phyloP scores from a whole-genome alignment of 2,888 invertebrate genomes.

The Cybosia mesomella region DNA sequence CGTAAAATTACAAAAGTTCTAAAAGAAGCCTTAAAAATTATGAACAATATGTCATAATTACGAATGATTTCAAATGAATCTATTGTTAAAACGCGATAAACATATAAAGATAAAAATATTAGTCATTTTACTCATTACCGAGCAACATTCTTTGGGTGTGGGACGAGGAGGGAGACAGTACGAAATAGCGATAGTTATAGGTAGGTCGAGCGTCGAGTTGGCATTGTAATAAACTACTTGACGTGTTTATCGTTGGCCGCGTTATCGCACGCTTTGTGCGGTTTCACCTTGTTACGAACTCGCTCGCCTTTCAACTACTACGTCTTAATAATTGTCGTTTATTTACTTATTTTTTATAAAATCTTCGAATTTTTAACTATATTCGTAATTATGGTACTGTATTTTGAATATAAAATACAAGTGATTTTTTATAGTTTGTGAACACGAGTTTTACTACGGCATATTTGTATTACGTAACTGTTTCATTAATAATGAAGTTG shows the following conservation, averaged over 20 bases:
- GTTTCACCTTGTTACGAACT: slow-evolving; percentile 73
- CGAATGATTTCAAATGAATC: not conserved
- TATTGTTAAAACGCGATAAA: slow-evolving; percentile 7
- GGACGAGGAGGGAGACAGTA: slow-evolving; percentile 78
- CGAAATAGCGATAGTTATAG: slow-evolving; percentile 81
- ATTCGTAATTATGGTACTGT: slow-evolving; percentile 10
- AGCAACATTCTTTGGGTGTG: slow-evolving; percentile 83
- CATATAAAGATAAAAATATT: slow-evolving; percentile 19
- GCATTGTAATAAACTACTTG: slow-evolving; percentile 77
- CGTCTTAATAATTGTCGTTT: slow-evolving; percentile 48
- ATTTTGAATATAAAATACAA: not conserved
- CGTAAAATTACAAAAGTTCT: slow-evolving; percentile 46
- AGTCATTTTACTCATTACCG: slow-evolving; percentile 11
- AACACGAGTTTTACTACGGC: not conserved
- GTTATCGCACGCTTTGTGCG: slow-evolving; percentile 79
- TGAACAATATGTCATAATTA: slow-evolving; percentile 16
- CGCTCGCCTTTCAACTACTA: slow-evolving; percentile 59
- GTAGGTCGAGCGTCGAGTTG: slow-evolving; percentile 84
- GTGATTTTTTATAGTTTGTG: slow-evolving; percentile 12
- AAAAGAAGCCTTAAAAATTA: slow-evolving; percentile 33
- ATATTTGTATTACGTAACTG: slow-evolving; percentile 11
- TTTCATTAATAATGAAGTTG: slow-evolving; percentile 6
- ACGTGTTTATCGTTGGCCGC: slow-evolving; percentile 75
- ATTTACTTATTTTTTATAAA: slow-evolving; percentile 46
- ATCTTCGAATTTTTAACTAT: not conserved